Percentiles rank a stretch among this genome's conserved stretches.
Conservation (phyloP, 1,140 invertebrate genomes). For the Lasioglossum baleicum region DNA sequence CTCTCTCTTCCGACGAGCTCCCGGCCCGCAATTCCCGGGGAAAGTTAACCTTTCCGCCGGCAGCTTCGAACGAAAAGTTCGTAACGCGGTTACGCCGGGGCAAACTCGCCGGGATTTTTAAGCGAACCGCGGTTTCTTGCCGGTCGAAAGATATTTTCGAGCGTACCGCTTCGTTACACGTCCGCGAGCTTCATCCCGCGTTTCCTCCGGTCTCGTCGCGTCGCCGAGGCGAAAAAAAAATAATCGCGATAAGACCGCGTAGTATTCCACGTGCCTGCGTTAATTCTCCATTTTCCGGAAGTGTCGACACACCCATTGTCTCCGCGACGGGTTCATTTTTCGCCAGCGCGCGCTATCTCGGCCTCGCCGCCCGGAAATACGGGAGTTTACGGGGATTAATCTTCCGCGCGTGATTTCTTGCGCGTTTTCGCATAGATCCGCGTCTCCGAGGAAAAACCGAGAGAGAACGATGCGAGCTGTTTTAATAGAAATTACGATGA, state of each 20-base stretch:
- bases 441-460: conserved; percentile 54
- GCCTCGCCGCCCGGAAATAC: not conserved
- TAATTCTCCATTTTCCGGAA: conserved; percentile 29
- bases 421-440: not conserved
- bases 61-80: conserved; percentile 17
- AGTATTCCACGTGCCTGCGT: not conserved
- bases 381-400: not conserved
- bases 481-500: conserved; percentile 57
- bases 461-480: conserved; percentile 21
- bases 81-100: conserved; percentile 24
- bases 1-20: not conserved
- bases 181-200: not conserved
- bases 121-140: not conserved
- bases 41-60: conserved; percentile 4
- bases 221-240: not conserved
- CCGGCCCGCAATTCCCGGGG: conserved; percentile 7
- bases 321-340: not conserved
- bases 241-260: not conserved
- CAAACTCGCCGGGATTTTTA: conserved; percentile 10
- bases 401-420: conserved; percentile 4
- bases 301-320: conserved; percentile 5
- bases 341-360: not conserved
- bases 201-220: not conserved
- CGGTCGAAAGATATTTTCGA: conserved; percentile 16
- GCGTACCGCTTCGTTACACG: not conserved